These are phyloP conservation scores for Metacarcinus magister DNA, from an alignment of 2,888 invertebrate species.

Conservation along the genomic window DNA sequence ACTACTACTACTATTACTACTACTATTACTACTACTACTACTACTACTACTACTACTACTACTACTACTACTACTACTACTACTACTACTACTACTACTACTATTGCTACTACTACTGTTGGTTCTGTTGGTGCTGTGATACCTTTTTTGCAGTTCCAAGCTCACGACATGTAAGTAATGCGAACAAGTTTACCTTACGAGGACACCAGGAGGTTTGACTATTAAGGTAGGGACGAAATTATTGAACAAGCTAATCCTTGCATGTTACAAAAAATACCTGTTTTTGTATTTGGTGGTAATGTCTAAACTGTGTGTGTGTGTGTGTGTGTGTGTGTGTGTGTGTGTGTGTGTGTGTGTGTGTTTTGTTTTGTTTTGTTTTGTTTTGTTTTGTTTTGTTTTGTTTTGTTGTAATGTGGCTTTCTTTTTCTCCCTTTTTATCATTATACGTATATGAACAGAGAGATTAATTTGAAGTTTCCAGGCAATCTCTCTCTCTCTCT, in stretches of 20 bases:
- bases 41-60: not conserved
- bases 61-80: not conserved
- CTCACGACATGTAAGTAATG: not conserved
- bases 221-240: not conserved
- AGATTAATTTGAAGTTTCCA: not conserved
- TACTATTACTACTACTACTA: not conserved
- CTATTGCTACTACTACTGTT: not conserved
- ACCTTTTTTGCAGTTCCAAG: not conserved
- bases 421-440: too few relatives aligned
- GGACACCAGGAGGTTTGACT: not conserved
- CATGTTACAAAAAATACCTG: not conserved
- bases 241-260: constrained; percentile 26
- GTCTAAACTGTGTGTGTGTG: not conserved
- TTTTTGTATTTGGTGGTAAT: not conserved
- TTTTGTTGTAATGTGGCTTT: too few relatives aligned
- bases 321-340: constrained; percentile 53
- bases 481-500: not conserved
- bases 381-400: too few relatives aligned
- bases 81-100: not conserved
- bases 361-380: too few relatives aligned
- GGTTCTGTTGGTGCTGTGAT: not conserved
- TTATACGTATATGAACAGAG: too few relatives aligned
- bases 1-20: constrained; percentile 26
- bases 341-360: too few relatives aligned
- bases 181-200: not conserved